Conservation (phyloP, 1,140 invertebrate genomes). For the Maniola jurtina region DNA sequence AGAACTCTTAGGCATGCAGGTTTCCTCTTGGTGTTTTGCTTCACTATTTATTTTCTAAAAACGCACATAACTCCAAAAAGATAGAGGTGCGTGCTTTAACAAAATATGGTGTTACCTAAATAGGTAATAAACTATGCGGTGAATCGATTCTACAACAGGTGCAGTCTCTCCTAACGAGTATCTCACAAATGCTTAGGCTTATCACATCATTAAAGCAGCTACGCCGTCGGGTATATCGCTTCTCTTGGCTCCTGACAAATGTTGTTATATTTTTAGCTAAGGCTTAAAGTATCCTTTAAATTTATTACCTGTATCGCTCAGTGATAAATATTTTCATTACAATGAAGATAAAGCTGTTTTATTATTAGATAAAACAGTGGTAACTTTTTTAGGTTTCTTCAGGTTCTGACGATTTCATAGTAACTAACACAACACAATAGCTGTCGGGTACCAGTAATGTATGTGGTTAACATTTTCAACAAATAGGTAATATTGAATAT, state of each 20-base stretch:
- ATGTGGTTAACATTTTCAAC: conserved; percentile 17
- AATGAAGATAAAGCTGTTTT: not conserved
- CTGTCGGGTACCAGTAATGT: conserved; percentile 2
- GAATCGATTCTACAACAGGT: not conserved
- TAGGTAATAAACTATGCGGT: not conserved
- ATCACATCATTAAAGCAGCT: conserved; percentile 1
- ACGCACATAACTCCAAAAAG: too few relatives aligned
- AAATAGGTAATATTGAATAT: conserved; percentile 17
- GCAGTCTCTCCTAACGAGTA: not conserved
- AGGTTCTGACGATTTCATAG: too few relatives aligned
- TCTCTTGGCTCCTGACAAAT: conserved; percentile 2
- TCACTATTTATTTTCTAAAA: too few relatives aligned
- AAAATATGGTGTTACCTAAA: too few relatives aligned
- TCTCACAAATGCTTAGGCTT: not conserved
- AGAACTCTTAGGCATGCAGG: too few relatives aligned
- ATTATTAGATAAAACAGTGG: too few relatives aligned
- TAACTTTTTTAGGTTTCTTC: too few relatives aligned
- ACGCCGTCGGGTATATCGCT: conserved; percentile 2
- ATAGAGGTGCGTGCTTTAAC: too few relatives aligned
- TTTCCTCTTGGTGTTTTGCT: too few relatives aligned
- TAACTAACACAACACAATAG: not conserved
- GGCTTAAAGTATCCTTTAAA: conserved; percentile 1
- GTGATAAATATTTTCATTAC: not conserved
- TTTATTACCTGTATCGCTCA: not conserved
- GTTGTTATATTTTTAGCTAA: conserved; percentile 3